Evolutionary conservation across 2,113 vertebrate genomes (phyloP).

Genomic region (Porphyrio hochstetteri): DNA sequence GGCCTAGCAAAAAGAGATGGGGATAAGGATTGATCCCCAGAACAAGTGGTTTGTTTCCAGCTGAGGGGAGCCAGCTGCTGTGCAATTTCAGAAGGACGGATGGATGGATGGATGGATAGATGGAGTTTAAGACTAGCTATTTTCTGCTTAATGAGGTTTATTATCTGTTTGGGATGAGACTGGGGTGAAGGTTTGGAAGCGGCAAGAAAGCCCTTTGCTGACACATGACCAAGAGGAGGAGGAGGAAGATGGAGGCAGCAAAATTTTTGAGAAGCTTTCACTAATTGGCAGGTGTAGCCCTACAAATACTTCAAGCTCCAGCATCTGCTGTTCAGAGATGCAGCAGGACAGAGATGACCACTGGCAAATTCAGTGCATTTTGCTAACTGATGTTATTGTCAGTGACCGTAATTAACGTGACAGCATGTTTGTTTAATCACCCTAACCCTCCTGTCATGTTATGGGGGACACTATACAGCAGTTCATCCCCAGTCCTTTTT

Average conservation of each 20-base stretch:
- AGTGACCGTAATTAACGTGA: not conserved
- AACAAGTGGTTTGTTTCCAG: not conserved
- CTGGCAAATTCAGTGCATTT: not conserved
- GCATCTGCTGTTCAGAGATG: not conserved
- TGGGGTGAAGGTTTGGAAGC: not conserved
- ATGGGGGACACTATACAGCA: not conserved
- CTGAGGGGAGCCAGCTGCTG: not conserved
- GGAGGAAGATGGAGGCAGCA: not conserved
- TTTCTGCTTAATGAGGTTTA: not conserved
- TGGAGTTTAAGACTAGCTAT: not conserved
- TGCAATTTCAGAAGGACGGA: not conserved
- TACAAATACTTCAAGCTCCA: not conserved
- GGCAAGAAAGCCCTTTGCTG: not conserved
- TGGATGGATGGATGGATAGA: not conserved
- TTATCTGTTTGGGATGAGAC: not conserved
- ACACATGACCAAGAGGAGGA: not conserved
- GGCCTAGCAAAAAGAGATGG: not conserved
- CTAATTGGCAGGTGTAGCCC: not conserved
- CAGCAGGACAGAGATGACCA: not conserved
- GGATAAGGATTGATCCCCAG: not conserved
- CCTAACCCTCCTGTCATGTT: not conserved
- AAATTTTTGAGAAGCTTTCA: not conserved
- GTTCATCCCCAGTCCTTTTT: not conserved
- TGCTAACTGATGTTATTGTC: not conserved
- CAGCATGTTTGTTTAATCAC: not conserved